A percentile compares a stretch with the other conserved stretches of the same genome.
These are phyloP conservation scores for Numenius arquata DNA, from an alignment of 2,113 vertebrate species.

Conservation along the genomic window DNA sequence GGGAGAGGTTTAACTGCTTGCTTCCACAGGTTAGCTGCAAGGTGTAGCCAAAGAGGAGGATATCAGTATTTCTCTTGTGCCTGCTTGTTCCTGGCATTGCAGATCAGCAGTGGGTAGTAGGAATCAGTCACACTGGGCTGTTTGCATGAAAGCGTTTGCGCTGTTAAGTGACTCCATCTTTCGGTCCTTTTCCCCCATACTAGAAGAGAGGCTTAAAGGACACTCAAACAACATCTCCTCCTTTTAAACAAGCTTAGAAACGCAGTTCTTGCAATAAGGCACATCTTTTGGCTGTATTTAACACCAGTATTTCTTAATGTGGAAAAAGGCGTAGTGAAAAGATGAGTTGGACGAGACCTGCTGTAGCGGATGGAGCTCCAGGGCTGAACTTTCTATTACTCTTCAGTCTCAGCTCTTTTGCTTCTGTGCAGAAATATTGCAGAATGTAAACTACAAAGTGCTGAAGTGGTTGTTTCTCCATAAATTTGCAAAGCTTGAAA, in stretches of 20 bases:
- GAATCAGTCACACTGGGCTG: background rate
- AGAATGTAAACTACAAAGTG: background rate
- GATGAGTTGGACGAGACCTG: background rate
- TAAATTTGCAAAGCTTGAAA: constrained; percentile 16
- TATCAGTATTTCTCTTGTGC: background rate
- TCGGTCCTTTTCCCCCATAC: fast-evolving
- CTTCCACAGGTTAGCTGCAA: constrained; percentile 8
- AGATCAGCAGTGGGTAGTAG: background rate
- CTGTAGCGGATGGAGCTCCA: background rate
- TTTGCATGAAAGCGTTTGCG: background rate
- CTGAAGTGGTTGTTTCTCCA: background rate
- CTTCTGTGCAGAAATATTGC: background rate
- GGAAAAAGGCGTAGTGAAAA: background rate
- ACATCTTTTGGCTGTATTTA: background rate
- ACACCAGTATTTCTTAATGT: background rate
- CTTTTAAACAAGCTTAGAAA: background rate
- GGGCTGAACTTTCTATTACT: background rate
- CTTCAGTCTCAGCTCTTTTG: background rate
- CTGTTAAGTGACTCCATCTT: background rate
- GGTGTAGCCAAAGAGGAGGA: background rate
- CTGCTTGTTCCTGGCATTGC: background rate
- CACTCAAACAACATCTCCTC: background rate
- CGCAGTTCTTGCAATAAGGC: background rate
- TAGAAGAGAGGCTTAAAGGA: background rate
- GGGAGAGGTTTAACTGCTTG: constrained; percentile 37